Evolutionary conservation across 2,797 vertebrate species (phyloP).

Genomic region (Poecilia gillii): DNA sequence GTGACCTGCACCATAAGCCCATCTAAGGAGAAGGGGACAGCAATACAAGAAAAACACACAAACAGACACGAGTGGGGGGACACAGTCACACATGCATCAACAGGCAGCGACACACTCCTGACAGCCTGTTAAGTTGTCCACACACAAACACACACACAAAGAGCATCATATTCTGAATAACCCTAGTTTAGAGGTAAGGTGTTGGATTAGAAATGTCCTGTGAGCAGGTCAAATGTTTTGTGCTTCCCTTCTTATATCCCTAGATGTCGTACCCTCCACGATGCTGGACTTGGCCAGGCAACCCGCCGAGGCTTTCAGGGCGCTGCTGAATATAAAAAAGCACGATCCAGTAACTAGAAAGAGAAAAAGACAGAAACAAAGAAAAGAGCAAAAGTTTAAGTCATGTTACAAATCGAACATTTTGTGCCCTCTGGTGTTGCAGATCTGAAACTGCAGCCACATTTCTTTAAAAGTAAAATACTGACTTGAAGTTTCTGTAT

Average conservation of each 20-base stretch:
- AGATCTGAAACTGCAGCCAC: constrained; percentile 5
- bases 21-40: constrained; percentile 82
- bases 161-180: constrained; percentile 62
- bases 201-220: constrained; percentile 31
- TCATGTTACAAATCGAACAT: background rate
- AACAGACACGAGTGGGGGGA: constrained; percentile 51
- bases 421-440: constrained; percentile 52
- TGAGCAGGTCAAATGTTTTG: constrained; percentile 20
- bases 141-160: constrained; percentile 72
- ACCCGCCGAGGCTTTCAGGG: constrained; percentile 94
- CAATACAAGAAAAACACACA: constrained; percentile 73
- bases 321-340: constrained; percentile 98
- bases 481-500: background rate
- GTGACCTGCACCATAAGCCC: constrained; percentile 99
- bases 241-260: constrained; percentile 23
- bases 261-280: constrained; percentile 89
- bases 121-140: constrained; percentile 69
- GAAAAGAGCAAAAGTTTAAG: background rate
- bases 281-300: constrained; percentile 98
- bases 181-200: constrained; percentile 36
- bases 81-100: constrained; percentile 44
- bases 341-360: constrained; percentile 95
- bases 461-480: background rate
- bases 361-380: constrained; percentile 23
- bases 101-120: constrained; percentile 45